phyloP scores from a whole-genome alignment of 2,113 vertebrate genomes.

The Rhinolophus sinicus region DNA sequence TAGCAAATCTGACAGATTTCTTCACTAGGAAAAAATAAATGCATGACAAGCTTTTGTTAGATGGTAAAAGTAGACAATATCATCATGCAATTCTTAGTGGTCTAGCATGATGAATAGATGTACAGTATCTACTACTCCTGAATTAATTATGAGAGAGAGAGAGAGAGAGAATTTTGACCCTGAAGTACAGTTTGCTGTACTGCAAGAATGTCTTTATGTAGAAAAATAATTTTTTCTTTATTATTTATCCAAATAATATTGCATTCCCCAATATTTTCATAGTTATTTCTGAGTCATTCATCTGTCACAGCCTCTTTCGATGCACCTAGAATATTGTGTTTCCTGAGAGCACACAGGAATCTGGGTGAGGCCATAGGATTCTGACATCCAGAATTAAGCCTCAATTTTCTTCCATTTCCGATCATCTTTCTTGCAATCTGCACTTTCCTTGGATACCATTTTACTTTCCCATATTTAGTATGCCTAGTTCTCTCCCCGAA shows the following conservation, averaged over 20 bases:
- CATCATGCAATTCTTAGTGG: background rate
- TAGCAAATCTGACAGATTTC: conserved; percentile 35
- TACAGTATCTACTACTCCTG: background rate
- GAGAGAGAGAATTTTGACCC: background rate
- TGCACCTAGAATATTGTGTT: background rate
- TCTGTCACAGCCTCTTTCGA: background rate
- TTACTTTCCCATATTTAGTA: background rate
- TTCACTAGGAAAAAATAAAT: background rate
- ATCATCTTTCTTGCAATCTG: background rate
- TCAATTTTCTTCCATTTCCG: background rate
- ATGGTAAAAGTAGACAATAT: background rate
- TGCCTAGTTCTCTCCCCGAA: background rate
- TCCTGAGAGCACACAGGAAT: background rate
- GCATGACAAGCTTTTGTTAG: background rate
- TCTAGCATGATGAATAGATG: background rate
- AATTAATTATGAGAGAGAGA: background rate
- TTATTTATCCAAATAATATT: background rate
- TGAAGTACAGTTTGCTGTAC: background rate
- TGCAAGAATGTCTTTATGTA: background rate
- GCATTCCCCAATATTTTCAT: background rate
- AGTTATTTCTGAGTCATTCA: background rate
- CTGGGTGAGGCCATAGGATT: background rate
- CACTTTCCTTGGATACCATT: background rate
- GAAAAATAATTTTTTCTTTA: background rate
- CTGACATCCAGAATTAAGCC: background rate